These are phyloP conservation scores for Loris lydekkerianus DNA, from an alignment of 2,797 vertebrate species.

Conservation along the genomic window DNA sequence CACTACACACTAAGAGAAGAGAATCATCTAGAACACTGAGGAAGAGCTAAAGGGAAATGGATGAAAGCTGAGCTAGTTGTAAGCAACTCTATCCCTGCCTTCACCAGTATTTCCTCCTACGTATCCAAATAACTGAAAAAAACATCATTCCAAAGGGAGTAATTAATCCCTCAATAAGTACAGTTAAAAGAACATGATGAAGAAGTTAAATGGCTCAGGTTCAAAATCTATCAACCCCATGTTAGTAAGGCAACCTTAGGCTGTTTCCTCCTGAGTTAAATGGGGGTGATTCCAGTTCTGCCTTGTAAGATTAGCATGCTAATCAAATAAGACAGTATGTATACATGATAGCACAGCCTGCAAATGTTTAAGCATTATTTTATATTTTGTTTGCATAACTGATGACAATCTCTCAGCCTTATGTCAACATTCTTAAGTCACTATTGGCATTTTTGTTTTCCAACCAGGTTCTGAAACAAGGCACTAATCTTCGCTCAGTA, in stretches of 20 bases:
- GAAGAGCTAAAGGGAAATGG: background rate
- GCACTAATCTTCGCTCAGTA: constrained; percentile 61
- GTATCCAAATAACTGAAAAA: background rate
- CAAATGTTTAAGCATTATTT: constrained; percentile 4
- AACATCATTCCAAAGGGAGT: background rate
- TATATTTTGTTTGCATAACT: constrained; percentile 15
- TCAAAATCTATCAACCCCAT: constrained; percentile 17
- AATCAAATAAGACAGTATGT: background rate
- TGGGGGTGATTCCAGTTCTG: background rate
- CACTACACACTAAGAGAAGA: constrained; percentile 39
- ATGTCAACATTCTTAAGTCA: constrained; percentile 43
- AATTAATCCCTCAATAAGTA: background rate
- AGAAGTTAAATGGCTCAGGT: constrained; percentile 32
- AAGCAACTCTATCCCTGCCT: background rate
- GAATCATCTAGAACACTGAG: constrained; percentile 4
- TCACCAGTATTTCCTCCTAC: background rate
- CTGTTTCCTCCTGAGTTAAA: background rate
- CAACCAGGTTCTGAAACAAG: constrained; percentile 72
- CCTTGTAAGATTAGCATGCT: background rate
- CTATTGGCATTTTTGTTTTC: background rate
- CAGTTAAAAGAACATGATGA: background rate
- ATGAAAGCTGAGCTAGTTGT: background rate
- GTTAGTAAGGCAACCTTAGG: background rate
- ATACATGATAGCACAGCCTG: background rate
- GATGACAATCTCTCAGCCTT: background rate